Conservation (phyloP, 2,113 vertebrate genomes). For the Recurvirostra avosetta region DNA sequence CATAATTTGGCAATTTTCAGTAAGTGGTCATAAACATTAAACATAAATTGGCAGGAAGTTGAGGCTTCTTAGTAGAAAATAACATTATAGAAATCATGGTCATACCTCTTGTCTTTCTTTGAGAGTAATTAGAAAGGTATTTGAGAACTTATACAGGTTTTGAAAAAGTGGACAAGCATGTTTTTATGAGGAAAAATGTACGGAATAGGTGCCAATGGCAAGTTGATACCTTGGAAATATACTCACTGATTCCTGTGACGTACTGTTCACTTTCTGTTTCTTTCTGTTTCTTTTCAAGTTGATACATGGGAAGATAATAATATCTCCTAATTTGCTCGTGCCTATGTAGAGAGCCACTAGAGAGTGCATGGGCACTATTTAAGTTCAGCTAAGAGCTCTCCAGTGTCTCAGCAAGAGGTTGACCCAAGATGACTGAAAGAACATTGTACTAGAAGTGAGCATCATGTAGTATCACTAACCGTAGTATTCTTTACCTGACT, state of each 20-base stretch:
- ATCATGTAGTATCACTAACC: slow-evolving; percentile 35
- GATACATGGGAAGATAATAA: not conserved
- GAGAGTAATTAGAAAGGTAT: not conserved
- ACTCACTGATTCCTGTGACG: not conserved
- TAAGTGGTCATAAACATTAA: not conserved
- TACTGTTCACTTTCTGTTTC: not conserved
- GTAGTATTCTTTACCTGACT: slow-evolving; percentile 43
- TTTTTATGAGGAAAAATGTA: not conserved
- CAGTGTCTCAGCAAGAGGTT: not conserved
- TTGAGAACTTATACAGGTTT: not conserved
- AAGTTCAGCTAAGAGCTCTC: not conserved
- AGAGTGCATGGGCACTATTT: not conserved
- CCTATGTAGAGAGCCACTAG: not conserved
- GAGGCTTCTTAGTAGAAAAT: not conserved
- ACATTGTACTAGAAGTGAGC: not conserved
- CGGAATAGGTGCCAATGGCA: not conserved
- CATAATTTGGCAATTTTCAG: not conserved
- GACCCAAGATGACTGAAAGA: not conserved
- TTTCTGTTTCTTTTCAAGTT: not conserved
- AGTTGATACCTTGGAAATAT: not conserved
- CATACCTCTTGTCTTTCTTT: not conserved
- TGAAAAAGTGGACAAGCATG: not conserved
- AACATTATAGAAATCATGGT: not conserved
- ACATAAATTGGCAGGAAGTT: not conserved
- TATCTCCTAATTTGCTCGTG: not conserved